Percentiles rank a stretch among this genome's conserved stretches.
Evolutionary conservation across 1,140 invertebrate genomes (phyloP).

Genomic region (Rhyacophila brunnea): DNA sequence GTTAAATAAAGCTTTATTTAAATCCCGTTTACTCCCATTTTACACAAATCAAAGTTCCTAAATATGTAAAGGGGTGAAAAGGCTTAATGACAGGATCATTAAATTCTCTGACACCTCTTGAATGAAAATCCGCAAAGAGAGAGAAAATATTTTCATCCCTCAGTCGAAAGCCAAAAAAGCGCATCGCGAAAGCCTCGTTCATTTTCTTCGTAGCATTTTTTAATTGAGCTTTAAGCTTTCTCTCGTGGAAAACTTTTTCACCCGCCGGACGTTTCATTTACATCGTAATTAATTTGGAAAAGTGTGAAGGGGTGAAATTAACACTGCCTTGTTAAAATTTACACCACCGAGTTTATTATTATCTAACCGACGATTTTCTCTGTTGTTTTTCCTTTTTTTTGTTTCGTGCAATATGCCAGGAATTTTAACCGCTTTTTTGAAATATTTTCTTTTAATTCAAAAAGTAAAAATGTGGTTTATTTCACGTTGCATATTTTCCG

Average conservation of each 20-base stretch:
- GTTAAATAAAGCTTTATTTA: too few relatives aligned
- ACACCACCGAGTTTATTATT: constrained; percentile 6
- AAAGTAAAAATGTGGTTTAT: background rate
- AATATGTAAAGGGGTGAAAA: constrained; percentile 8
- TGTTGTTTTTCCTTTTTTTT: too few relatives aligned
- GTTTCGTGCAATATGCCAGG: background rate
- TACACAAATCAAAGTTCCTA: too few relatives aligned
- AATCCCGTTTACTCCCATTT: too few relatives aligned
- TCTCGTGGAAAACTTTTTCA: constrained; percentile 5
- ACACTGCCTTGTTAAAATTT: constrained; percentile 29
- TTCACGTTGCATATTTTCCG: too few relatives aligned
- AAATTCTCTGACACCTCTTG: constrained; percentile 6
- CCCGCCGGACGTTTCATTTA: constrained; percentile 31
- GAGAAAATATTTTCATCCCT: background rate
- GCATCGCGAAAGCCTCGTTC: background rate
- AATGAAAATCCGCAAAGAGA: background rate
- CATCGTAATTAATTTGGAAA: constrained; percentile 35
- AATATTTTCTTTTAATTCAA: background rate
- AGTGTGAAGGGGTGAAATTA: constrained; percentile 25
- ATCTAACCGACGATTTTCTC: background rate
- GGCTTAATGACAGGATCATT: constrained; percentile 12
- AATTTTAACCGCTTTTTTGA: constrained; percentile 7
- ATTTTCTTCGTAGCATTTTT: too few relatives aligned
- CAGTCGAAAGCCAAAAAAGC: background rate
- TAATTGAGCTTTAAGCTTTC: background rate